Conservation (phyloP, 1,140 invertebrate species). For the Bombus vancouverensis region DNA sequence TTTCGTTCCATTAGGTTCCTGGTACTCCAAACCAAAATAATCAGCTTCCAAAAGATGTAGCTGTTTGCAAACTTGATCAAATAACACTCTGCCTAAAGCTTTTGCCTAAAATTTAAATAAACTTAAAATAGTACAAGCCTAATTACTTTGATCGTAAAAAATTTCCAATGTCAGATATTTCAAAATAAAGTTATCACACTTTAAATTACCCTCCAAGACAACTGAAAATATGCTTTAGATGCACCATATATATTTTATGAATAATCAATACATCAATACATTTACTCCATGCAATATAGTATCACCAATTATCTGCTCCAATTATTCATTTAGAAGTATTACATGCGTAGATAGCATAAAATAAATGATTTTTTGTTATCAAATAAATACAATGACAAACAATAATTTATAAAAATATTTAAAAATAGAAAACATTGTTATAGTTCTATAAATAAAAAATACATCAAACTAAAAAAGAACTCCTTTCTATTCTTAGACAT, state of each 20-base stretch:
- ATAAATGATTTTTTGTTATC: conserved; percentile 12
- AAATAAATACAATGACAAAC: conserved; percentile 10
- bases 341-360: conserved; percentile 26
- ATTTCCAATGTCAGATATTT: not conserved
- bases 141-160: not conserved
- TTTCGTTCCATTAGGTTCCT: conserved; percentile 91
- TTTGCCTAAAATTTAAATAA: conserved; percentile 91
- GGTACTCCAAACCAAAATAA: conserved; percentile 99
- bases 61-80: conserved; percentile 98
- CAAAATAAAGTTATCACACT: not conserved
- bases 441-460: too few relatives aligned
- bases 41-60: conserved; percentile 97
- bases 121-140: not conserved
- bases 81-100: conserved; percentile 94
- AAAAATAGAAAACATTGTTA: not conserved
- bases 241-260: conserved; percentile 52
- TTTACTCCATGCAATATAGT: conserved; percentile 58
- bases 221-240: conserved; percentile 45
- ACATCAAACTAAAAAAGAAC: too few relatives aligned
- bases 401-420: conserved; percentile 6
- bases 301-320: conserved; percentile 76
- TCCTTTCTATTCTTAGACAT: not conserved
- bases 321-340: conserved; percentile 74
- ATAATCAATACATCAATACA: conserved; percentile 75
- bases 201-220: conserved; percentile 33